Conservation (phyloP, 2,113 vertebrate species). For the Dryoscopus gambensis region DNA sequence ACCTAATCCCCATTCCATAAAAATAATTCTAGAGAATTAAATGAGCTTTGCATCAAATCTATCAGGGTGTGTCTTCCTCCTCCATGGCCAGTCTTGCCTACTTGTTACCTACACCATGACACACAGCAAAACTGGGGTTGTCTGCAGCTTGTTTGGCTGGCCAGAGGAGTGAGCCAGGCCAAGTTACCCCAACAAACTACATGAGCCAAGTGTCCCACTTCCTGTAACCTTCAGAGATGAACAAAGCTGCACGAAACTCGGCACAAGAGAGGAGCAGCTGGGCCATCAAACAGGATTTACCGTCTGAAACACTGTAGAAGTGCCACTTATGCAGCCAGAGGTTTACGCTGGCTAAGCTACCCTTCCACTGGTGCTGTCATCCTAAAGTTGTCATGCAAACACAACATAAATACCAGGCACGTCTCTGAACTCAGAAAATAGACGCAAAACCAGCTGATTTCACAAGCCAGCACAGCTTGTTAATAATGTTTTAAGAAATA, state of each 20-base stretch:
- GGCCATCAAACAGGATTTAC: not conserved
- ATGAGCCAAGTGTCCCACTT: not conserved
- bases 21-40: constrained; percentile 8
- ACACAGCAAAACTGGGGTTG: not conserved
- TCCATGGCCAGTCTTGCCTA: not conserved
- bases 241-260: not conserved
- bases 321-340: not conserved
- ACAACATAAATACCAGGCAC: not conserved
- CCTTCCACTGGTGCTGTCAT: not conserved
- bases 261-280: not conserved
- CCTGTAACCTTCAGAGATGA: not conserved
- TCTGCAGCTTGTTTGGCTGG: not conserved
- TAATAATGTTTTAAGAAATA: not conserved
- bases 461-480: not conserved
- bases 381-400: not conserved
- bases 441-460: not conserved
- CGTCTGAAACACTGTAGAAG: not conserved
- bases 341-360: not conserved
- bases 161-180: not conserved
- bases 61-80: not conserved
- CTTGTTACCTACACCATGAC: not conserved
- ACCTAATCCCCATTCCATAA: constrained; percentile 20
- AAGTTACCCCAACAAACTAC: not conserved
- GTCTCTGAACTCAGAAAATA: not conserved
- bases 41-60: constrained; percentile 4